Evolutionary conservation across 2,888 invertebrate species (phyloP).

Genomic region (Piscicola geometra): DNA sequence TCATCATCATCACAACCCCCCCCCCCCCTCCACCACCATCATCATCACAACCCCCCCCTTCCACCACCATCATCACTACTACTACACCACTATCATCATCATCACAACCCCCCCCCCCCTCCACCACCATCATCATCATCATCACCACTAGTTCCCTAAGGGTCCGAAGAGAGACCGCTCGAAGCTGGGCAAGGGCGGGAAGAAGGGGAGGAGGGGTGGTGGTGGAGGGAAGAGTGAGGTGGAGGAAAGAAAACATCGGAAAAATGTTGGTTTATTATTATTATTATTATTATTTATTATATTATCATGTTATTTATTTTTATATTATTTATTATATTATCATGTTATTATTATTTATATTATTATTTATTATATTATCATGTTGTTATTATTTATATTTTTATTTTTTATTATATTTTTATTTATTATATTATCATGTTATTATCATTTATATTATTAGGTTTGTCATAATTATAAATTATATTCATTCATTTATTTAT

Average conservation of each 20-base stretch:
- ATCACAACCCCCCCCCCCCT: neutral
- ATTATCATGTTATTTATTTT: neutral
- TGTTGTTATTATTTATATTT: too few relatives aligned
- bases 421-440: too few relatives aligned
- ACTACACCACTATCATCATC: neutral
- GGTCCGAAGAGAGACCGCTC: neutral
- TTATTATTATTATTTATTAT: neutral
- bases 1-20: conserved; percentile 24
- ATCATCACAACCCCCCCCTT: conserved; percentile 16
- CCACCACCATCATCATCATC: neutral
- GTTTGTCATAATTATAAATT: too few relatives aligned
- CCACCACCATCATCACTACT: neutral
- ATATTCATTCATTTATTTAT: too few relatives aligned
- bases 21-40: conserved; percentile 22
- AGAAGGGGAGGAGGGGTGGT: conserved; percentile 10
- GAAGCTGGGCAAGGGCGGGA: neutral
- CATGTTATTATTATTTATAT: too few relatives aligned
- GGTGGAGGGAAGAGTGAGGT: neutral
- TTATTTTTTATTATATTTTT: too few relatives aligned
- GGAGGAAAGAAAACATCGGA: neutral
- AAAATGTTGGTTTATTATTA: too few relatives aligned
- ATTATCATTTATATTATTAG: too few relatives aligned
- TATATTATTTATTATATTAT: too few relatives aligned
- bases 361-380: too few relatives aligned
- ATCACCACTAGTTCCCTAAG: neutral